These are phyloP conservation scores for Telmatherina bonti DNA, from an alignment of 2,797 vertebrate genomes.

Conservation along the genomic window DNA sequence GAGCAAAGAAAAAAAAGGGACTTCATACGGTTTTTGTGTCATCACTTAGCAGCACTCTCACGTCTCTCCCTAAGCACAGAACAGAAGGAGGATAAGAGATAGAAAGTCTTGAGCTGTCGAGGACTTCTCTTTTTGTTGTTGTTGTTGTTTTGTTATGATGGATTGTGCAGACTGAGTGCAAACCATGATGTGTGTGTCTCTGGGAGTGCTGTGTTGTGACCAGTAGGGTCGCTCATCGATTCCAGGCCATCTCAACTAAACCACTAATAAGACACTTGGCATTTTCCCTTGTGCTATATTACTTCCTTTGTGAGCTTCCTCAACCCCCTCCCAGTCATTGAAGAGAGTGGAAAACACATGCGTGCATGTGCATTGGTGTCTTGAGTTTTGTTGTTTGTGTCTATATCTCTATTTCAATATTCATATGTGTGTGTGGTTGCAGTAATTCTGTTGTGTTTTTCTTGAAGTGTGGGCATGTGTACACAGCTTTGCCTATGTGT, in stretches of 20 bases:
- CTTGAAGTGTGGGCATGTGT: slow-evolving; percentile 9
- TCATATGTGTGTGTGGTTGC: slow-evolving; percentile 40
- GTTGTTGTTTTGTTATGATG: slow-evolving; percentile 69
- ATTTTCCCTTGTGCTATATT: slow-evolving; percentile 78
- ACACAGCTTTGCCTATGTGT: slow-evolving; percentile 30
- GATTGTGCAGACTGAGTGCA: slow-evolving; percentile 64
- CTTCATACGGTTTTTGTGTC: slow-evolving; percentile 58
- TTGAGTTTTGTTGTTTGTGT: slow-evolving; percentile 26
- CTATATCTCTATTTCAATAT: slow-evolving; percentile 11
- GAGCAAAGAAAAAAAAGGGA: slow-evolving; percentile 54
- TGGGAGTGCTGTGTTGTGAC: slow-evolving; percentile 71
- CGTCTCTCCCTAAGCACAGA: slow-evolving; percentile 66
- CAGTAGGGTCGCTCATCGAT: slow-evolving; percentile 77
- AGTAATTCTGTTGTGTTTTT: slow-evolving; percentile 34
- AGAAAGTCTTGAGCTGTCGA: slow-evolving; percentile 58
- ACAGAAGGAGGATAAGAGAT: slow-evolving; percentile 66
- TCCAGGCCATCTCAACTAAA: slow-evolving; percentile 72
- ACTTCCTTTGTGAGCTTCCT: slow-evolving; percentile 69
- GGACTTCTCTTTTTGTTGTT: slow-evolving; percentile 40
- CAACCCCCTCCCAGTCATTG: slow-evolving; percentile 48
- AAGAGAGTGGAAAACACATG: slow-evolving; percentile 24
- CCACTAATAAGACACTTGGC: slow-evolving; percentile 83
- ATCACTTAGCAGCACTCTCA: slow-evolving; percentile 66
- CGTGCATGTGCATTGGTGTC: slow-evolving; percentile 9
- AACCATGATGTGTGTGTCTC: slow-evolving; percentile 69